phyloP scores from a whole-genome alignment of 2,797 vertebrate genomes.

The Macroramphosus scolopax region DNA sequence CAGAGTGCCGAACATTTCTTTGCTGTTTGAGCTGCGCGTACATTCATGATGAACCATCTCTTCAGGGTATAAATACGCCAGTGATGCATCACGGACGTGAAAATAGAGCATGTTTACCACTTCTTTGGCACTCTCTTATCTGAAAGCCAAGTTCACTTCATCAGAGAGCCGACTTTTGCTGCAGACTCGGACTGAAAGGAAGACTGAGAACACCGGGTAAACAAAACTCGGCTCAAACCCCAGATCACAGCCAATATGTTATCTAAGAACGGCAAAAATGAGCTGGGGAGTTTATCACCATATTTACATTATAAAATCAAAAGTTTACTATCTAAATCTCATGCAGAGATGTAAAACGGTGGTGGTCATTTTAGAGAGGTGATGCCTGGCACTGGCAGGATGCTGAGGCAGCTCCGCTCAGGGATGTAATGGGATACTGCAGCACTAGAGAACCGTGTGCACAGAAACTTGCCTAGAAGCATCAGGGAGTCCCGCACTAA shows the following conservation, averaged over 20 bases:
- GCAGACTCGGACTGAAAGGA: conserved; percentile 33
- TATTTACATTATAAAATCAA: too few relatives aligned
- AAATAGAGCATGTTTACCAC: not conserved
- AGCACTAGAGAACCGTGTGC: conserved; percentile 79
- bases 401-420: conserved; percentile 65
- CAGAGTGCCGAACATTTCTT: not conserved
- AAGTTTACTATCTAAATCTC: too few relatives aligned
- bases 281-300: too few relatives aligned
- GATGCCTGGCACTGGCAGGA: conserved; percentile 31
- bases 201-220: conserved; percentile 44
- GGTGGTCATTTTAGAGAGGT: conserved; percentile 9
- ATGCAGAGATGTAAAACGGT: not conserved
- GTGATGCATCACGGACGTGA: not conserved
- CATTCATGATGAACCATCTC: not conserved
- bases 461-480: conserved; percentile 77
- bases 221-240: conserved; percentile 27
- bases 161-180: conserved; percentile 36
- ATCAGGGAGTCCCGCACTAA: conserved; percentile 76
- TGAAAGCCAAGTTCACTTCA: conserved; percentile 19
- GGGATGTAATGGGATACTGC: conserved; percentile 77
- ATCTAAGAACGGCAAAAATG: too few relatives aligned
- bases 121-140: conserved; percentile 2
- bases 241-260: conserved; percentile 29
- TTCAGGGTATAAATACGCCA: not conserved
- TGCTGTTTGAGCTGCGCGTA: conserved; percentile 1